Evolutionary conservation across 2,113 vertebrate genomes (phyloP).

Genomic region (Elgaria multicarinata): DNA sequence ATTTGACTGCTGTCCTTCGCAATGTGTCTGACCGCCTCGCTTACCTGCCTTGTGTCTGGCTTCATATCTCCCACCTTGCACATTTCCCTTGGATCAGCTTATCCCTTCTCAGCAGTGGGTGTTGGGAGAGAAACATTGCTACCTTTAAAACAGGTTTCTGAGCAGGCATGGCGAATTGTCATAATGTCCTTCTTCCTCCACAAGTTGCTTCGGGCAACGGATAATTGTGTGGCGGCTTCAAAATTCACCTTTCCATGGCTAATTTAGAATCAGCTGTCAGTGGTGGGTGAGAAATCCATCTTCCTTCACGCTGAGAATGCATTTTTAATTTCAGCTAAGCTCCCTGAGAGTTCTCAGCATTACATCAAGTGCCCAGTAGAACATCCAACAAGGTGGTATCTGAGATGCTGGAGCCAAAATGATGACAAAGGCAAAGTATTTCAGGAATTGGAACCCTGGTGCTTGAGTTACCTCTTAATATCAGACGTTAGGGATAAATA

Average conservation of each 20-base stretch:
- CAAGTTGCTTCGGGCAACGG: background rate
- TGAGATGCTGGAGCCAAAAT: background rate
- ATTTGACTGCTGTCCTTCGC: background rate
- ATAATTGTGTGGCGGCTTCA: background rate
- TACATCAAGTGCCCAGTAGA: background rate
- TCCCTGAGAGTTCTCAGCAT: background rate
- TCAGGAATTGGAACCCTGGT: background rate
- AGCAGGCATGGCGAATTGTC: background rate
- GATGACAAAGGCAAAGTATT: background rate
- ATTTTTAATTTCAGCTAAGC: background rate
- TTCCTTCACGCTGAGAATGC: background rate
- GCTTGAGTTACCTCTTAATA: too few species aligned
- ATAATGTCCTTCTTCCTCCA: background rate
- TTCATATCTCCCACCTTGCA: background rate
- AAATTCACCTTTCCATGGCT: background rate
- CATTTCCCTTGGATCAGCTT: background rate
- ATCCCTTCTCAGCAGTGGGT: background rate
- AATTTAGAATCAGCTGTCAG: background rate
- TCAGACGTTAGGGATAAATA: background rate
- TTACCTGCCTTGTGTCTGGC: background rate
- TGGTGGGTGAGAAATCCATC: background rate
- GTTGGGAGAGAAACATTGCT: background rate
- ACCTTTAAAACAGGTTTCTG: background rate
- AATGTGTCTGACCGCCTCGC: background rate
- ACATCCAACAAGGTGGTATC: background rate